A percentile compares a stretch with the other conserved stretches of the same genome.
Conservation (phyloP, 1,140 invertebrate genomes). For the Notospermus geniculatus region DNA sequence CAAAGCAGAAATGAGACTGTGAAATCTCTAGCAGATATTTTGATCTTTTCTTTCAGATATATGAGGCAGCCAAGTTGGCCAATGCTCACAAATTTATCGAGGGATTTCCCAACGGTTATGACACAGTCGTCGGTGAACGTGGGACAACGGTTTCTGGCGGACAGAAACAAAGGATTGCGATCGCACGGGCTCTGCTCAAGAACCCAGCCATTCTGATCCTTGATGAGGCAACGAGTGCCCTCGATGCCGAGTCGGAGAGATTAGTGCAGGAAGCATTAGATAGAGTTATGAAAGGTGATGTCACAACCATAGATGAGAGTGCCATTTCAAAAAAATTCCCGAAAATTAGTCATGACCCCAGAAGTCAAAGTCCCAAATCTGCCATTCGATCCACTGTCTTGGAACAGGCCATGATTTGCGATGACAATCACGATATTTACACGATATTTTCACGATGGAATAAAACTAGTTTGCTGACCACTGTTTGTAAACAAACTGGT, state of each 20-base stretch:
- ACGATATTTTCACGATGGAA: no score
- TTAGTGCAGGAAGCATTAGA: constrained; percentile 59
- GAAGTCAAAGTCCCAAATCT: no score
- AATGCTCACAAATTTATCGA: constrained; percentile 89
- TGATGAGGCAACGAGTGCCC: constrained; percentile 89
- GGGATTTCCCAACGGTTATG: constrained; percentile 79
- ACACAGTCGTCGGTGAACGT: constrained; percentile 84
- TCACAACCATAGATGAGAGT: no score
- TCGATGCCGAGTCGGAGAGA: constrained; percentile 86
- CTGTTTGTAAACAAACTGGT: no score
- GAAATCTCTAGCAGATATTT: not conserved
- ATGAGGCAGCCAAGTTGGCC: constrained; percentile 77
- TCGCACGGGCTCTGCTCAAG: constrained; percentile 83
- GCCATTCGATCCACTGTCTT: no score
- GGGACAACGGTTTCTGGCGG: constrained; percentile 87
- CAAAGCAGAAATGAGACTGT: not conserved
- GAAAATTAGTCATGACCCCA: no score
- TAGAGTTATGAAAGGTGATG: constrained; percentile 57
- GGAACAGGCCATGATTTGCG: no score
- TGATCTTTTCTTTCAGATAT: constrained; percentile 57
- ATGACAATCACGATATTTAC: no score
- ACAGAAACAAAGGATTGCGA: constrained; percentile 88
- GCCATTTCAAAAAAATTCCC: no score
- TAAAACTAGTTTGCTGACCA: no score
- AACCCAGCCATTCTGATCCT: constrained; percentile 81